Base-by-base conservation (phyloP, 2,113 vertebrate genomes). In the Protomyctophum bolini region DNA sequence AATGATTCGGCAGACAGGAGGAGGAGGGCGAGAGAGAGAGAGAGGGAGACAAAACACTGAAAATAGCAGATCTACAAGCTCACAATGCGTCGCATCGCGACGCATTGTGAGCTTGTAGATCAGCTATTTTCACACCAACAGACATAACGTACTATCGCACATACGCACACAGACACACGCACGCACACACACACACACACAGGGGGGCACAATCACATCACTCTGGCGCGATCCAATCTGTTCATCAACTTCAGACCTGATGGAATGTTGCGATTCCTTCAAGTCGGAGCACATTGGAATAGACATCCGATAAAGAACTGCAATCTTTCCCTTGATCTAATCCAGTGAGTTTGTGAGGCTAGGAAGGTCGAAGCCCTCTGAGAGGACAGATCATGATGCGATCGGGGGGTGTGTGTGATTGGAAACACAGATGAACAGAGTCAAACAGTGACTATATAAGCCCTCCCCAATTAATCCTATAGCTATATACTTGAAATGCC, bases 211-310 rank as follows among this genome's bases (percentile, higher is more conserved):
- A n/a, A 7, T 9, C 51, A 54, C 51, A 54, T 10, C 12, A 41
- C 54, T 15, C 8, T 10, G 33, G 29, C 47, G 21, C 58, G 61
- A 58, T 72, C 57, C 12, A 21, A 73, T 65, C 29, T 47, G 7
- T 72, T 75, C 77, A 77, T 83, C n/a, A 1, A 21, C 33, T 63
- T 52, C 21, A 76, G 73, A 33, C 45, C 68, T 58, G 73, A 77
- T 74, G 67, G 79, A 82, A 79, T 73, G 63, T 63, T 63, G 73
- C 77, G 67, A 79, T 77, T 66, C 41, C 54, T 21, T 63, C 46
- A 62, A 67, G 46, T 56, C 52, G 15, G 63, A 68, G 65, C 66
- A 33, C n/a, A 46, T 45, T 64, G 50, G 56, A 70, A 14, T 6
- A 72, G 21, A 14, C 12, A 9, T 61, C 28, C 63, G 72, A 75